Percentiles rank a stretch among this genome's conserved stretches.
These are phyloP conservation scores for Gnatocerus cornutus DNA, from an alignment of 2,888 invertebrate genomes.

Conservation along the genomic window DNA sequence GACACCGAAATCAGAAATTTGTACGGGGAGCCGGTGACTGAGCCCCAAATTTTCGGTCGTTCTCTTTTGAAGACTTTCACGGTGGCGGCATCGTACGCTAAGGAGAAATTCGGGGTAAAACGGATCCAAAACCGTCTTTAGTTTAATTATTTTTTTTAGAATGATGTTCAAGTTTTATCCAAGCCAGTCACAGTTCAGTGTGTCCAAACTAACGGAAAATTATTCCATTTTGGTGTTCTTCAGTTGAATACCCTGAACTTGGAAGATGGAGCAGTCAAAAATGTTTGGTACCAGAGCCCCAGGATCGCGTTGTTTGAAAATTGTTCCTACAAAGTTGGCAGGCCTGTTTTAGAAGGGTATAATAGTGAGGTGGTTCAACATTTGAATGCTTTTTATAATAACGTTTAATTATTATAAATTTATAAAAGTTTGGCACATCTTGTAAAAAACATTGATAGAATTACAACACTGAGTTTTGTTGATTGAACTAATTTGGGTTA, in stretches of 20 bases:
- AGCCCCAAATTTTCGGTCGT: slow-evolving; percentile 80
- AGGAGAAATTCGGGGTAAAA: slow-evolving; percentile 81
- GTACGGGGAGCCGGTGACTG: slow-evolving; percentile 79
- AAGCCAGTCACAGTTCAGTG: slow-evolving; percentile 88
- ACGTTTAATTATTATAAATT: slow-evolving; percentile 65
- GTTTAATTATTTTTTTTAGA: slow-evolving; percentile 67
- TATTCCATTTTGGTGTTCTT: slow-evolving; percentile 86
- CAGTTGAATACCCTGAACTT: slow-evolving; percentile 89
- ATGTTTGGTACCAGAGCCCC: slow-evolving; percentile 86
- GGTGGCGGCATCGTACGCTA: slow-evolving; percentile 85
- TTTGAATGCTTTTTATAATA: slow-evolving; percentile 86
- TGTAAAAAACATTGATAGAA: slow-evolving; percentile 33
- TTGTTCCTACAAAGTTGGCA: slow-evolving; percentile 78
- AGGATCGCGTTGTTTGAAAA: slow-evolving; percentile 78
- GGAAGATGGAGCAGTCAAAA: slow-evolving; percentile 76
- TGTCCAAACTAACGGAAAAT: slow-evolving; percentile 85
- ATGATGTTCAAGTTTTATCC: slow-evolving; percentile 77
- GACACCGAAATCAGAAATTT: slow-evolving; percentile 78
- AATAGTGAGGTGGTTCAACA: slow-evolving; percentile 86
- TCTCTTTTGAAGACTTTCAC: slow-evolving; percentile 84
- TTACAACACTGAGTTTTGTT: slow-evolving; percentile 26
- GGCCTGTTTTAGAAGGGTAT: slow-evolving; percentile 81
- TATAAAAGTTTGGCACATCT: slow-evolving; percentile 26
- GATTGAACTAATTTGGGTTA: not conserved
- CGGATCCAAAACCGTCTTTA: too few relatives aligned